Percentiles rank a stretch among this genome's conserved stretches.
Evolutionary conservation across 2,888 invertebrate genomes (phyloP).

Genomic region (Ennomos erosarius): DNA sequence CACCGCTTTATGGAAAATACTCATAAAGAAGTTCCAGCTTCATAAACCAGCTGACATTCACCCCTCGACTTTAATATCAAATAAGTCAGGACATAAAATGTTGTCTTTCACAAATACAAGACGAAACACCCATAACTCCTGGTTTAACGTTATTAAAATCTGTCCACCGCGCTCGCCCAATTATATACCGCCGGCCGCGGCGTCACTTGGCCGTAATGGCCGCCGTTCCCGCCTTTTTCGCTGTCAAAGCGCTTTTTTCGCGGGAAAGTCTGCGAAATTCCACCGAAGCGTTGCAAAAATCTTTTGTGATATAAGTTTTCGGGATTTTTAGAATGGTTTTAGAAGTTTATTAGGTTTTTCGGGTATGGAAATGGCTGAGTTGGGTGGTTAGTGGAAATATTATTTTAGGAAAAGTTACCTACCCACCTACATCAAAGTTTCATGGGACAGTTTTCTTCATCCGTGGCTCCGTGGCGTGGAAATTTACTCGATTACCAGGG

Average conservation of each 20-base stretch:
- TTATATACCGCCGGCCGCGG: constrained; percentile 65
- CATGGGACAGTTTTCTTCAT: neutral
- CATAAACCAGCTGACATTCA: neutral
- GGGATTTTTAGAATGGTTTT: constrained; percentile 31
- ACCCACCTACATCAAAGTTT: constrained; percentile 3
- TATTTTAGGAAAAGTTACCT: constrained; percentile 9
- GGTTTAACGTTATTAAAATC: constrained; percentile 55
- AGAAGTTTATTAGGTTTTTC: constrained; percentile 31
- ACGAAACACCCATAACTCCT: constrained; percentile 43
- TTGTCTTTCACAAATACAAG: constrained; percentile 39
- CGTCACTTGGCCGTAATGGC: constrained; percentile 88
- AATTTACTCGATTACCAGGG: too few species aligned
- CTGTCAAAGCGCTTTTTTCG: constrained; percentile 82
- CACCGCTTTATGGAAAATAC: neutral
- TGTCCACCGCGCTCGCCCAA: constrained; percentile 53
- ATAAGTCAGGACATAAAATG: constrained; percentile 25
- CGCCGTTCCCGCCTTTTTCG: constrained; percentile 81
- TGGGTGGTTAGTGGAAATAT: constrained; percentile 12
- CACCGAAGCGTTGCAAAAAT: constrained; percentile 33
- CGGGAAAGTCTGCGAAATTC: constrained; percentile 55
- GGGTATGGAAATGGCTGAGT: constrained; percentile 19
- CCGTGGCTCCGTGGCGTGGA: neutral
- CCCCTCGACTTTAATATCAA: constrained; percentile 25
- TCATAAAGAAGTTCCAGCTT: constrained; percentile 2
- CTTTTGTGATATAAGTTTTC: constrained; percentile 38